These are phyloP conservation scores for Sinopyrophorus schimmeli DNA, from an alignment of 2,888 invertebrate species.

Conservation along the genomic window DNA sequence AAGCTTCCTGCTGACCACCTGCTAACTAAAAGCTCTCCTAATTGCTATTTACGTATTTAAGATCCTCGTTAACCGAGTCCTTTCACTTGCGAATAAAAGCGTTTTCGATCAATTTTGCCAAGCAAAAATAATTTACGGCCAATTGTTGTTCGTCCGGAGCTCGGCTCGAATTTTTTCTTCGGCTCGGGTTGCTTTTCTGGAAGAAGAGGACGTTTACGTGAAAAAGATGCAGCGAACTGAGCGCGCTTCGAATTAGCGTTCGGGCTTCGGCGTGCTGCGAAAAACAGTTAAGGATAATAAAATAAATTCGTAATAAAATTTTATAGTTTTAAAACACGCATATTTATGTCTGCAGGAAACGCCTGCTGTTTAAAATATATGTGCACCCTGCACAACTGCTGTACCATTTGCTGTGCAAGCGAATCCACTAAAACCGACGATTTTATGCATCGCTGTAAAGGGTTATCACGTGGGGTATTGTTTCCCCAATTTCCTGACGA, in stretches of 20 bases:
- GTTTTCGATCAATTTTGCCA: too few species aligned
- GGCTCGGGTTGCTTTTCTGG: too few species aligned
- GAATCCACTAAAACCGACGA: conserved; percentile 23
- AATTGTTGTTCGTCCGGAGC: too few species aligned
- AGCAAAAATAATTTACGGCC: too few species aligned
- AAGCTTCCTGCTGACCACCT: conserved; percentile 17
- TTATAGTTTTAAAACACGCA: conserved; percentile 27
- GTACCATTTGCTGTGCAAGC: conserved; percentile 26
- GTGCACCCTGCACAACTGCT: conserved; percentile 28
- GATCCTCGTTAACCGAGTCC: too few species aligned
- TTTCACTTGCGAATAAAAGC: too few species aligned
- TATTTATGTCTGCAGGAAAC: conserved; percentile 30
- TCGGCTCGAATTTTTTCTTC: too few species aligned
- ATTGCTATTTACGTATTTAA: too few species aligned
- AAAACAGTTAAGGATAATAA: conserved; percentile 22
- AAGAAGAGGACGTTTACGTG: too few species aligned
- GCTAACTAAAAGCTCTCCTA: too few species aligned
- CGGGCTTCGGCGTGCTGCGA: conserved; percentile 11
- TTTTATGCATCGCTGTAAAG: conserved; percentile 29
- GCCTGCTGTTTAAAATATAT: conserved; percentile 30
- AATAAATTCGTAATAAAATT: conserved; percentile 25
- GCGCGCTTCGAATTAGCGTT: not conserved
- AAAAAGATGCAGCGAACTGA: not conserved
- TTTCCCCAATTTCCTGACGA: conserved; percentile 22
- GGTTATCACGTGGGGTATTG: conserved; percentile 24